phyloP scores from a whole-genome alignment of 2,797 vertebrate species.

The Tinamus major region DNA sequence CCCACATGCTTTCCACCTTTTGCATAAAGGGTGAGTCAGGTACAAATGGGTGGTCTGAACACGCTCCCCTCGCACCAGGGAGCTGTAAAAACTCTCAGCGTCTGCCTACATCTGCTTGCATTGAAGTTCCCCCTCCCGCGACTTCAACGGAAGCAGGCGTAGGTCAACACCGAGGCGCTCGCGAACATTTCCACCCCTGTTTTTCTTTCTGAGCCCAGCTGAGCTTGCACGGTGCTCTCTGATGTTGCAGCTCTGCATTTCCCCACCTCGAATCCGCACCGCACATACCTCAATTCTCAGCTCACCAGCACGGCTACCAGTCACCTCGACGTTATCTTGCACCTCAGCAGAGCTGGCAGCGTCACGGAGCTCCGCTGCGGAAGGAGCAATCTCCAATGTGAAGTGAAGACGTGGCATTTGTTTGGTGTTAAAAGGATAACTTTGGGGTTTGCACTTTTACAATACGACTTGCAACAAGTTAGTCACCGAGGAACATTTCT shows the following conservation, averaged over 20 bases:
- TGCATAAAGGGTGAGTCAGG: accelerated
- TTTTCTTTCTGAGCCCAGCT: conserved; percentile 17
- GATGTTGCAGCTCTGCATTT: background rate
- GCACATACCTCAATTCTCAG: background rate
- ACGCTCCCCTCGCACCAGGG: background rate
- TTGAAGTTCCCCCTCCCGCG: background rate
- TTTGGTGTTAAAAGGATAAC: conserved; percentile 29
- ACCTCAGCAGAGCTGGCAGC: background rate
- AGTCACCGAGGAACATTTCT: background rate
- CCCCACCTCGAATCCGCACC: background rate
- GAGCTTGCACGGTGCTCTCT: background rate
- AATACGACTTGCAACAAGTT: background rate
- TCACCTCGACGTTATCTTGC: background rate
- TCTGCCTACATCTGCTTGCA: background rate
- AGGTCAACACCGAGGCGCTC: conserved; percentile 1
- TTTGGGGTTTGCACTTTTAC: background rate
- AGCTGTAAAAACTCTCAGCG: conserved; percentile 44
- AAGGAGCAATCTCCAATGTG: background rate
- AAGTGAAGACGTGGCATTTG: background rate
- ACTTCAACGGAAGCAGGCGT: background rate
- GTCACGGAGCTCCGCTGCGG: accelerated
- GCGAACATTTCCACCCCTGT: background rate
- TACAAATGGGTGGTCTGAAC: conserved; percentile 29
- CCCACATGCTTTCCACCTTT: background rate
- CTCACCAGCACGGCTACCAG: accelerated